These are phyloP conservation scores for Dusona sp. DNA, from an alignment of 2,888 invertebrate species.

Conservation along the genomic window DNA sequence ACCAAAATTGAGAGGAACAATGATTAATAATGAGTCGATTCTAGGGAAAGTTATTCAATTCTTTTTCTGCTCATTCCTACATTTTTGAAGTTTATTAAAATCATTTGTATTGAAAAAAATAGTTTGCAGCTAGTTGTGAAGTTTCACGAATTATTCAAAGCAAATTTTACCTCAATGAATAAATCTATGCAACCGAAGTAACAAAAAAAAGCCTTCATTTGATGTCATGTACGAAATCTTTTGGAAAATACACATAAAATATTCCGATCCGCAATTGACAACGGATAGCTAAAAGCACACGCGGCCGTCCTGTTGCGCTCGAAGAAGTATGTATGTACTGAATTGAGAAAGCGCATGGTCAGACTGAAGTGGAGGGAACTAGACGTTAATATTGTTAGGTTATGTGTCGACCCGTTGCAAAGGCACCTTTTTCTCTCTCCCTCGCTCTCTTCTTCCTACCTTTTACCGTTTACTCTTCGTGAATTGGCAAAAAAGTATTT, in stretches of 20 bases:
- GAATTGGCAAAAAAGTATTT: neutral
- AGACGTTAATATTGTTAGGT: slow-evolving; percentile 42
- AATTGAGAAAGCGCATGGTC: slow-evolving; percentile 48
- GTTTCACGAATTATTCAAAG: neutral
- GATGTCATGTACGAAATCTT: neutral
- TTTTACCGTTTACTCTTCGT: neutral
- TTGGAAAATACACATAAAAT: neutral
- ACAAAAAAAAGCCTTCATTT: neutral
- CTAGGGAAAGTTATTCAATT: neutral
- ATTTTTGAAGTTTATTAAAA: neutral
- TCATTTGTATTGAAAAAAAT: neutral
- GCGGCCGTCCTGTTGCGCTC: slow-evolving; percentile 66
- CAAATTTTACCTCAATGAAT: neutral
- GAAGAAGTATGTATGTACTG: slow-evolving; percentile 17
- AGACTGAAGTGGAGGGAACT: slow-evolving; percentile 39
- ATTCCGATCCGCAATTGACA: slow-evolving; percentile 65
- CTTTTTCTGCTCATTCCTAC: neutral
- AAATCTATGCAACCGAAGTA: neutral
- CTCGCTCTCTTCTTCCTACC: neutral
- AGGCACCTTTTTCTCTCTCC: neutral
- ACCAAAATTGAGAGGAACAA: neutral
- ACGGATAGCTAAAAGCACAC: slow-evolving; percentile 70
- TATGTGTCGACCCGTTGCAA: slow-evolving; percentile 21
- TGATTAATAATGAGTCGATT: neutral
- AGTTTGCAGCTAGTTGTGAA: neutral